Evolutionary conservation across 2,797 vertebrate species (phyloP), one percentile per base, ranked within the genome.

Genomic region (Lacerta agilis): DNA sequence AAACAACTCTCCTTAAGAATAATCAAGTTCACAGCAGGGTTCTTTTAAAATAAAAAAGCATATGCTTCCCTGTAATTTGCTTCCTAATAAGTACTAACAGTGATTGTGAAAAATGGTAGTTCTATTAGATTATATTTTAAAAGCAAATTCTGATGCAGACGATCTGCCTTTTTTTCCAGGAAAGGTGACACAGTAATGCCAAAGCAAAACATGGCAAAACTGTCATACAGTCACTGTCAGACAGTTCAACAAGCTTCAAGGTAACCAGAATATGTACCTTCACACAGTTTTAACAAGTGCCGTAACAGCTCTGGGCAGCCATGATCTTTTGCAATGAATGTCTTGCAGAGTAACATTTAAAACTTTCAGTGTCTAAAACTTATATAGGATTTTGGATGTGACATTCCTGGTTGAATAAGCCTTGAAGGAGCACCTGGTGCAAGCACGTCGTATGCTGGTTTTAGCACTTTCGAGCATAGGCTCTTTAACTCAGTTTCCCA

Each of bases 11-110:
- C 72, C 15, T 76, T 71, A 76, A 29, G 6, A 84, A 25, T 75
- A 80, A 33, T 8, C 6, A 76, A 66, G 79, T 69, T 72, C 8
- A 55, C 1, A 33, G 13, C 8, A 29, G 20, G 64, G 6, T 66
- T 83, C 49, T 72, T 67, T 67, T 72, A 66, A 55, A 33, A n/a
- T 82, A 89, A 43, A 89, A 43, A 38, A 2, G 49, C n/a, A 25
- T 36, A 71, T 33, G 71, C 38, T 84, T 76, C 49, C 75, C 55
- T 83, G 82, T 76, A 91, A 71, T 87, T 87, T 82, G 36, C 55
- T 77, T n/a, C 43, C 41, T 71, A 61, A 33, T 36, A 45, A 36
- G 5, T 43, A 38, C 33, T 81, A 88, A 84, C 67, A 76, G 8
- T 77, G 36, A 36, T 86, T 82, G 25, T 38, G 23, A 61, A 45